Base-by-base conservation (phyloP, 2,113 vertebrate genomes). In the Psilopsiagon aurifrons region DNA sequence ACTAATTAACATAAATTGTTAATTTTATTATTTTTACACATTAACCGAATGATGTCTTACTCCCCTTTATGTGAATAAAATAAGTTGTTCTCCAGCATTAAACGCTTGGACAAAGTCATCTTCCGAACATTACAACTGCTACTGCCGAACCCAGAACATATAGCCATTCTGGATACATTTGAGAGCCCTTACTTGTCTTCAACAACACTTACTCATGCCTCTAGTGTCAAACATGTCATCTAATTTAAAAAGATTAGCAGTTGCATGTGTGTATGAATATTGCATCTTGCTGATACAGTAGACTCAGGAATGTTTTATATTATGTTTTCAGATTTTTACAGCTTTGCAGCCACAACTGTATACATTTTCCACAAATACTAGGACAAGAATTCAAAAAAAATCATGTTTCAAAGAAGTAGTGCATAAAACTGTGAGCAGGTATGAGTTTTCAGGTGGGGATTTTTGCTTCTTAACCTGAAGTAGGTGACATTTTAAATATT, bases 341-440 rank as follows among this genome's bases (percentile, higher is more conserved):
- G 47, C 68, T 94, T 94, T 95, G 59, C 54, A 89, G 49, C 57
- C 64, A 95, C 23, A 60, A 80, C 44, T 96, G 46, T 73, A 90
- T 77, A 75, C 88, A 91, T 97, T 96, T 97, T 96, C 88, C 95
- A 97, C 95, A 97, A 95, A 96, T 97, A 97, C 75, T 84, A 16
- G 33, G 46, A 59, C 91, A 94, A 93, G 44, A 92, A 97, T 95
- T 64, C 37, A 95, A 94, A 95, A 97, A 83, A 28, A 52, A 93
- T 91, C 62, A 94, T 96, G 73, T 93, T 75, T 96, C 69, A 95
- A 87, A 95, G 82, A 92, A 95, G 67, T 57, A 78, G 69, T 83
- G 59, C 64, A 96, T 96, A 96, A 97, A 98, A 95, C 52, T 95
- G 91, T 78, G 67, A 86, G 49, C 23, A 95, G 43, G 95, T 46